Percentiles rank a stretch among this genome's conserved stretches.
Conservation (phyloP, 2,797 vertebrate genomes). For the Cirrhinus mrigala region DNA sequence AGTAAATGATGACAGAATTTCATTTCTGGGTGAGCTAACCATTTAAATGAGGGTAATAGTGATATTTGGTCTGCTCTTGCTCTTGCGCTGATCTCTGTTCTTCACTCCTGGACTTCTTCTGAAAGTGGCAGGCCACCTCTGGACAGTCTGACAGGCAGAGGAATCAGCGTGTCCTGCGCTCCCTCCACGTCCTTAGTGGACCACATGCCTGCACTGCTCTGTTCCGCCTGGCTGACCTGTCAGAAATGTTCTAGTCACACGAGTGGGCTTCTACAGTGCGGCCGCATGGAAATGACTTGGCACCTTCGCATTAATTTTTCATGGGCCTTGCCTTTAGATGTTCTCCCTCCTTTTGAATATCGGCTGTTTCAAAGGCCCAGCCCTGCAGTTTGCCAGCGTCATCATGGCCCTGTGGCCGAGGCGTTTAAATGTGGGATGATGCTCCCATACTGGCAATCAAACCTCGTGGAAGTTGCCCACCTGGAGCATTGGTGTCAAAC, state of each 20-base stretch:
- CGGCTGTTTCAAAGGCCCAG: neutral
- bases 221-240: conserved; percentile 58
- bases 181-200: conserved; percentile 37
- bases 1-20: conserved; percentile 14
- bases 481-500: conserved; percentile 19
- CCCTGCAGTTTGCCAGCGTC: neutral
- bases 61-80: neutral
- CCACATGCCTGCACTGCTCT: conserved; percentile 52
- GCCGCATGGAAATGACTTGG: conserved; percentile 54
- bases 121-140: conserved; percentile 38
- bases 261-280: conserved; percentile 32
- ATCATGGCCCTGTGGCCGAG: neutral
- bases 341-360: conserved; percentile 25
- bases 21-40: neutral
- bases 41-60: conserved; percentile 13
- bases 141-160: conserved; percentile 34
- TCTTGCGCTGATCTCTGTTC: conserved; percentile 8
- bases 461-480: conserved; percentile 21
- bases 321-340: conserved; percentile 44
- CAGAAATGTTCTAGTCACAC: conserved; percentile 48
- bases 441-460: conserved; percentile 25
- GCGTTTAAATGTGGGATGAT: conserved; percentile 9
- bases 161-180: conserved; percentile 46
- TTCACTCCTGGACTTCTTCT: conserved; percentile 18
- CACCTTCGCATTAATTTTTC: conserved; percentile 55